Conservation (phyloP, 1,140 invertebrate species). For the Bombus terrestris region DNA sequence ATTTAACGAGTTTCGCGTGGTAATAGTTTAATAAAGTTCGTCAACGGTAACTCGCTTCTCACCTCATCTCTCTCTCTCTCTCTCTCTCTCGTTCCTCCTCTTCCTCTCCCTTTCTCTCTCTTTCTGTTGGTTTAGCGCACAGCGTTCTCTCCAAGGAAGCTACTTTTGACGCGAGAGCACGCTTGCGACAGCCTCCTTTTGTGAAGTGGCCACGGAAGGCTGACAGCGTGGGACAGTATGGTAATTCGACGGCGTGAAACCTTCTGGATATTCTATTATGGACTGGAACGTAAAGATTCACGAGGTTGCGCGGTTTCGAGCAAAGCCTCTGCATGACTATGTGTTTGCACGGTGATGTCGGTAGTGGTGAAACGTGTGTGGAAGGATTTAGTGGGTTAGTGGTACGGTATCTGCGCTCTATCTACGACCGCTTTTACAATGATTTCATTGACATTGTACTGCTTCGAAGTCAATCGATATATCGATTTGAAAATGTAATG, state of each 20-base stretch:
- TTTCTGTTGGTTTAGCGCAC: no score
- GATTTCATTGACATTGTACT: not conserved
- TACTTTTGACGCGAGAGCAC: not conserved
- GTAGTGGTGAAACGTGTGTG: not conserved
- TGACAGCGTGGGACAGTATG: conserved; percentile 20
- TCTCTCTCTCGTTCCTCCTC: no score
- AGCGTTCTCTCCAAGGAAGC: not conserved
- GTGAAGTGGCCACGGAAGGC: not conserved
- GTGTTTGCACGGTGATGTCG: not conserved
- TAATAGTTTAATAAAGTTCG: conserved; percentile 48
- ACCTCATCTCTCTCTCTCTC: not conserved
- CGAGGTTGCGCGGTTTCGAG: not conserved
- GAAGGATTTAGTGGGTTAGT: not conserved
- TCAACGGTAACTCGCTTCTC: not conserved
- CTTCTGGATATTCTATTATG: not conserved
- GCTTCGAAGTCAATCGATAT: not conserved
- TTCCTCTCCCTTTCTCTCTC: not conserved
- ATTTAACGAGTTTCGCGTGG: conserved; percentile 36
- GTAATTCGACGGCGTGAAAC: conserved; percentile 18
- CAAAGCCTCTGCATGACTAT: no score
- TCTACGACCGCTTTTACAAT: not conserved
- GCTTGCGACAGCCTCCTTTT: not conserved
- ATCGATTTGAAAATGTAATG: not conserved
- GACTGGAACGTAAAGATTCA: conserved; percentile 4
- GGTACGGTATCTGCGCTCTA: not conserved